A percentile compares a stretch with the other conserved stretches of the same genome.
Conservation (phyloP, 2,888 invertebrate species). For the Calameuta filiformis region DNA sequence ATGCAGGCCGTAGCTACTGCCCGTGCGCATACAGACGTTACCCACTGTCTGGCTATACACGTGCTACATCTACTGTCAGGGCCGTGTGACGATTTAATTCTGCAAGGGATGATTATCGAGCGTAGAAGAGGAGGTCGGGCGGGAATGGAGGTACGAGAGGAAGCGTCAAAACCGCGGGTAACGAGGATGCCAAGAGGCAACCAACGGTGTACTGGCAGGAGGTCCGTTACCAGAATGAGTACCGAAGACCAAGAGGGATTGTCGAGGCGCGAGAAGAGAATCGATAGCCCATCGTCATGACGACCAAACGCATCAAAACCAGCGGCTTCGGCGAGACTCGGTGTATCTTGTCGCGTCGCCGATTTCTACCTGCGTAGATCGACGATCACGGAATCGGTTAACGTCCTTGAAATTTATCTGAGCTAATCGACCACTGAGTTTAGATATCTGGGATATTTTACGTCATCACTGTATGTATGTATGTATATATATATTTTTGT, state of each 20-base stretch:
- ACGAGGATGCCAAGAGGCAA: neutral
- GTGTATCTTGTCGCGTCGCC: neutral
- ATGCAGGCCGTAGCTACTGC: no score
- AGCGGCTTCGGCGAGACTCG: neutral
- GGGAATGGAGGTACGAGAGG: no score
- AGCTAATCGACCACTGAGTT: neutral
- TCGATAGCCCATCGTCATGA: constrained; percentile 6
- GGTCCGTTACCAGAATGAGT: neutral
- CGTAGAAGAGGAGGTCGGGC: fast-evolving
- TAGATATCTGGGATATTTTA: no score
- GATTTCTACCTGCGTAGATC: neutral
- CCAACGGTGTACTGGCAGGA: neutral
- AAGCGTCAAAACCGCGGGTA: neutral
- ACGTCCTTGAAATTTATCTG: neutral
- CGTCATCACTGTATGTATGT: no score
- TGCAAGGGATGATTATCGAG: neutral
- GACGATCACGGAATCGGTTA: neutral
- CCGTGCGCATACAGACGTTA: no score
- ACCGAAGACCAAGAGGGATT: neutral
- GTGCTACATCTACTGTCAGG: neutral
- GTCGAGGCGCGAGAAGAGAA: neutral
- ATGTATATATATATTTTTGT: no score
- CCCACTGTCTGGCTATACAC: no score
- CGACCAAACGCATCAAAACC: neutral
- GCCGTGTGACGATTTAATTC: neutral